These are phyloP conservation scores for Drymodes brunneopygia DNA, from an alignment of 2,113 vertebrate genomes.

Conservation along the genomic window DNA sequence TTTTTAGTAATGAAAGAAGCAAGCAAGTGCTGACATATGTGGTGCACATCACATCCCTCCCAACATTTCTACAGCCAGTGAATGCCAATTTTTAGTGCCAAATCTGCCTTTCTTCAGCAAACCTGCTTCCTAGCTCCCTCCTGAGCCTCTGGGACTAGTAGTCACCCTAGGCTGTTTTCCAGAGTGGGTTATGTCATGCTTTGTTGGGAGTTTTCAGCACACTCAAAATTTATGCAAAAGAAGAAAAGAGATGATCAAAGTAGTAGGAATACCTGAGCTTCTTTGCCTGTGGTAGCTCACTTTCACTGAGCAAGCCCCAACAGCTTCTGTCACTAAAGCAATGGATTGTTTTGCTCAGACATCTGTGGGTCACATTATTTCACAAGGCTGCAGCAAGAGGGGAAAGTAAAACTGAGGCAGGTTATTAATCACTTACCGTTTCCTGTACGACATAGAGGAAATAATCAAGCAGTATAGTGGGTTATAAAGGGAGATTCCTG, in stretches of 20 bases:
- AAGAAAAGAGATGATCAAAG: slow-evolving; percentile 44
- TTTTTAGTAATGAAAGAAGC: background rate
- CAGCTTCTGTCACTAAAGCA: slow-evolving; percentile 59
- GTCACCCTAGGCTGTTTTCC: background rate
- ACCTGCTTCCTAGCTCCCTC: background rate
- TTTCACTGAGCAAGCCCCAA: slow-evolving; percentile 53
- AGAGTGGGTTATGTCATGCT: background rate
- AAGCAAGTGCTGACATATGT: background rate
- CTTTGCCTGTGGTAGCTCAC: slow-evolving; percentile 40
- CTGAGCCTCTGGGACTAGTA: background rate
- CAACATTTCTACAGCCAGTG: background rate
- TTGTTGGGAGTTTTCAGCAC: background rate
- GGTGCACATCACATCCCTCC: background rate
- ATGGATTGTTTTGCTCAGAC: slow-evolving; percentile 66
- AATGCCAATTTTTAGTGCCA: background rate
- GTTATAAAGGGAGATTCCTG: slow-evolving; percentile 56
- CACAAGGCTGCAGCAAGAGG: slow-evolving; percentile 61
- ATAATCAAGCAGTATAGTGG: slow-evolving; percentile 50
- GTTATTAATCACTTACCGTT: slow-evolving; percentile 75
- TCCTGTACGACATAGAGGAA: slow-evolving; percentile 58
- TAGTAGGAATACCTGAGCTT: slow-evolving; percentile 49
- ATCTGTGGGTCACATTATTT: slow-evolving; percentile 73
- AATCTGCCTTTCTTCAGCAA: background rate
- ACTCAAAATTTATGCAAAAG: slow-evolving; percentile 29
- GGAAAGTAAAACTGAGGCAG: slow-evolving; percentile 67